Conservation (phyloP, 2,797 vertebrate genomes). For the Hylomyscus alleni region DNA sequence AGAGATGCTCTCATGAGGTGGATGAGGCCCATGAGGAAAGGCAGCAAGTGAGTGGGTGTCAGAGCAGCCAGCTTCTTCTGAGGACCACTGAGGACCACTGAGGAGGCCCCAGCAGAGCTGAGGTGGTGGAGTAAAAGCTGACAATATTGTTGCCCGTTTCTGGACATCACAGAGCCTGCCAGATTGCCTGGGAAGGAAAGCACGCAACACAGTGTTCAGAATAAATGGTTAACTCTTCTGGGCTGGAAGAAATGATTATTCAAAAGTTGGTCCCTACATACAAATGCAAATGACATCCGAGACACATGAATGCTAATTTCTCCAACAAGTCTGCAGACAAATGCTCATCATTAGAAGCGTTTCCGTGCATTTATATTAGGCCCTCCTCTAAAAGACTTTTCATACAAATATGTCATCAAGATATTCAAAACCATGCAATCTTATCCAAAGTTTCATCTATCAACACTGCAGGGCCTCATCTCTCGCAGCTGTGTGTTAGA, state of each 20-base stretch:
- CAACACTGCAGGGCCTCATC: constrained; percentile 92
- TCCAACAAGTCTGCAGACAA: constrained; percentile 92
- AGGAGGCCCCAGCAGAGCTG: background rate
- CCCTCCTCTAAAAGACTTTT: constrained; percentile 94
- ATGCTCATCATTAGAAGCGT: constrained; percentile 94
- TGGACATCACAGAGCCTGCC: constrained; percentile 7
- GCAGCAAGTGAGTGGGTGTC: background rate
- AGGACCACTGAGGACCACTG: background rate
- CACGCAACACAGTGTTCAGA: constrained; percentile 82
- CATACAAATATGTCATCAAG: constrained; percentile 94
- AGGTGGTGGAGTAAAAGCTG: background rate
- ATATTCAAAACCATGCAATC: constrained; percentile 94
- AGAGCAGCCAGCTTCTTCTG: background rate
- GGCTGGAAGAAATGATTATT: constrained; percentile 91
- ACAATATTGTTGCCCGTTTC: constrained; percentile 50
- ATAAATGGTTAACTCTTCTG: constrained; percentile 92
- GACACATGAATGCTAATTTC: constrained; percentile 92
- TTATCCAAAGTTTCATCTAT: constrained; percentile 93
- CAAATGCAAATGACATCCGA: constrained; percentile 92
- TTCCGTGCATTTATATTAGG: constrained; percentile 94
- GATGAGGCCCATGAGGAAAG: background rate
- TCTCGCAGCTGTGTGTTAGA: constrained; percentile 93
- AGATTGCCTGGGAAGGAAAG: constrained; percentile 50
- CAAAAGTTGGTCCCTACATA: constrained; percentile 92
- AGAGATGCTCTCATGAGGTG: no score